phyloP scores from a whole-genome alignment of 2,888 invertebrate species.

The Dugesia japonica region DNA sequence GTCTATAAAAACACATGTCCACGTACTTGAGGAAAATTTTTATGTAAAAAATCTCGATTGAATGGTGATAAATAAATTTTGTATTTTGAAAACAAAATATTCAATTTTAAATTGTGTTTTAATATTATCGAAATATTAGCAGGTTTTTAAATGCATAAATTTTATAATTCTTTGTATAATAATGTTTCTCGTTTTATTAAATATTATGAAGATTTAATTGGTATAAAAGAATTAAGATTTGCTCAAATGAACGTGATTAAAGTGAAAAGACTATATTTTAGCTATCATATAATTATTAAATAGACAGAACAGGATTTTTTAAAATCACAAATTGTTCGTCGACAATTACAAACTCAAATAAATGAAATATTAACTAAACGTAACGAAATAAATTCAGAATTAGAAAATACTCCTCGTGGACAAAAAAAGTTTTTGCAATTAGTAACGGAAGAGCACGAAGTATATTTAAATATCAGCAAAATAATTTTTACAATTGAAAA shows the following conservation, averaged over 20 bases:
- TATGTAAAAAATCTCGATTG: no score
- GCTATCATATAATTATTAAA: not conserved
- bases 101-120: no score
- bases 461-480: no score
- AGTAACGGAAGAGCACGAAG: conserved; percentile 54
- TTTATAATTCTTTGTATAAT: not conserved
- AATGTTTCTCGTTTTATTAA: not conserved
- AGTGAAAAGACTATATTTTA: not conserved
- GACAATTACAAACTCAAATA: conserved; percentile 39
- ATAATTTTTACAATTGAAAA: no score
- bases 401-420: conserved; percentile 62
- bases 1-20: no score
- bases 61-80: no score
- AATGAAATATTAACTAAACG: conserved; percentile 46
- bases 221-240: not conserved
- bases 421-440: conserved; percentile 62
- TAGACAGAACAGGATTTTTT: conserved; percentile 44
- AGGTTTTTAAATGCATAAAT: not conserved
- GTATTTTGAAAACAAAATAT: no score
- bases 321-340: conserved; percentile 39
- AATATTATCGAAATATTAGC: not conserved
- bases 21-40: no score
- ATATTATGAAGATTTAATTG: not conserved
- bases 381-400: conserved; percentile 59
- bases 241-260: not conserved